Evolutionary conservation across 2,888 invertebrate genomes (phyloP).

Genomic region (Cacoxenus indagator): DNA sequence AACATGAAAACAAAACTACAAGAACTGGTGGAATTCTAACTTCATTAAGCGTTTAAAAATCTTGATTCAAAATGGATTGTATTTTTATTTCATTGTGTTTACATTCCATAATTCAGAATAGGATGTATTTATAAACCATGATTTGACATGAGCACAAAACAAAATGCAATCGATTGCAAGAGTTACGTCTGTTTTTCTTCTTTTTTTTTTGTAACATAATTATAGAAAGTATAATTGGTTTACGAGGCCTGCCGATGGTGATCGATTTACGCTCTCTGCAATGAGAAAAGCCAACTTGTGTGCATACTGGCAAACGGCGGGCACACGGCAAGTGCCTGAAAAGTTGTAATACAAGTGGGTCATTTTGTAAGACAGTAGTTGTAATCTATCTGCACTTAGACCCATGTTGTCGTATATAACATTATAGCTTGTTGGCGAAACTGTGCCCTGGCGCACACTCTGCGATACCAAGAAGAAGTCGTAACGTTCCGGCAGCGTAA

Average conservation of each 20-base stretch:
- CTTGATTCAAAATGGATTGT: too few species aligned
- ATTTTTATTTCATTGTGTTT: too few species aligned
- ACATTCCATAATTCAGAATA: too few species aligned
- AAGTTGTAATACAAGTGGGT: constrained; percentile 94
- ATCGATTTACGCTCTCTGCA: constrained; percentile 82
- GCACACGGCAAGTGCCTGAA: constrained; percentile 86
- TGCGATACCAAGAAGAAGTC: constrained; percentile 94
- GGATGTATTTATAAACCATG: too few species aligned
- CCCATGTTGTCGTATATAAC: constrained; percentile 82
- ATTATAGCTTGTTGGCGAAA: constrained; percentile 91
- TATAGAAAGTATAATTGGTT: constrained; percentile 80
- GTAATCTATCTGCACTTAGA: constrained; percentile 81
- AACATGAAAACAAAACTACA: too few species aligned
- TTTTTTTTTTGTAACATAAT: constrained; percentile 45
- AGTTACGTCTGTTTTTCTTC: too few species aligned
- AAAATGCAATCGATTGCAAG: too few species aligned
- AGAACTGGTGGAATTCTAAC: too few species aligned
- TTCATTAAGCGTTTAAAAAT: too few species aligned
- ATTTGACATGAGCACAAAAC: too few species aligned
- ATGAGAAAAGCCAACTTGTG: constrained; percentile 93
- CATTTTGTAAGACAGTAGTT: constrained; percentile 88
- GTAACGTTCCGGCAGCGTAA: constrained; percentile 86
- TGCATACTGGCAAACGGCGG: constrained; percentile 94
- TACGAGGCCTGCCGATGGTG: constrained; percentile 75
- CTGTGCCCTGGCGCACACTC: constrained; percentile 88